phyloP scores from a whole-genome alignment of 2,797 vertebrate species.

The Leptodactylus fallax region DNA sequence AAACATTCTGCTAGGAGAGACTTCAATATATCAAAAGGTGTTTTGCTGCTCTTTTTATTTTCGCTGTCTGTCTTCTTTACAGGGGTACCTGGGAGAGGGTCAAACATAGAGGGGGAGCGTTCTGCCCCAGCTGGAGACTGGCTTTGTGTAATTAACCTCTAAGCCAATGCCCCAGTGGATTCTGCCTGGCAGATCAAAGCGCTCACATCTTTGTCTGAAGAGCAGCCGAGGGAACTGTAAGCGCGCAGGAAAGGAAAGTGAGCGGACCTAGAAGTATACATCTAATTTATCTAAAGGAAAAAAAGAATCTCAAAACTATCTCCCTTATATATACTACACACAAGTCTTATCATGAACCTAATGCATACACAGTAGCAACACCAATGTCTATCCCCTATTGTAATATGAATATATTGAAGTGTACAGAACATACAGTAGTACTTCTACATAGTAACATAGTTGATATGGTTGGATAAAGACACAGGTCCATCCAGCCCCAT shows the following conservation, averaged over 20 bases:
- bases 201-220: constrained; percentile 74
- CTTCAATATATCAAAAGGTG: constrained; percentile 77
- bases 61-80: constrained; percentile 74
- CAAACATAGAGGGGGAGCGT: constrained; percentile 64
- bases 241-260: constrained; percentile 68
- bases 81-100: constrained; percentile 66
- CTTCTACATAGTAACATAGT: no score
- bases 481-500: no score
- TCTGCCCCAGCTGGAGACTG: constrained; percentile 69
- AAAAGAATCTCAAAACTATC: neutral
- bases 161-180: constrained; percentile 70
- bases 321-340: constrained; percentile 15
- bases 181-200: constrained; percentile 77
- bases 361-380: neutral
- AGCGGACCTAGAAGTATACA: constrained; percentile 61
- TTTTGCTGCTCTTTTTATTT: constrained; percentile 70
- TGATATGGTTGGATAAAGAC: no score
- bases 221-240: constrained; percentile 66
- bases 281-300: constrained; percentile 70
- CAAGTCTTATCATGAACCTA: neutral
- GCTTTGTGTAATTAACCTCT: constrained; percentile 75
- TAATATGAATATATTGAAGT: neutral
- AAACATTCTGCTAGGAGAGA: constrained; percentile 72
- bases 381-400: neutral
- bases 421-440: no score